Evolutionary conservation across 2,113 vertebrate genomes (phyloP), one percentile per base, ranked within the genome.

Genomic region (Lycocorax pyrrhopterus): DNA sequence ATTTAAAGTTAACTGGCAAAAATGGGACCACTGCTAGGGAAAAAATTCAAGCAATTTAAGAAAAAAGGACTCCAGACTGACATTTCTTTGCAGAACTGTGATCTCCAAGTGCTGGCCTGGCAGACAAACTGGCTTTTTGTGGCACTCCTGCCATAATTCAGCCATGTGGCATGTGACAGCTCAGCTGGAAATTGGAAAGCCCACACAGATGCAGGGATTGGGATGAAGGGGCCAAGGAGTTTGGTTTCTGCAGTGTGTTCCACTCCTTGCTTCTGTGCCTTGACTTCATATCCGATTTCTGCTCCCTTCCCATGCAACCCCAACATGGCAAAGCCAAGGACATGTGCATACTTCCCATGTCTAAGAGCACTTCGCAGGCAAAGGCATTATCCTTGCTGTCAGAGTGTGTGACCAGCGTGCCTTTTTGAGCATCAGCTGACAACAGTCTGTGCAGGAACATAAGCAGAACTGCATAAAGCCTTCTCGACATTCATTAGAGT

Each of bases 301-400:
- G 74, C 46, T 55, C 26, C 39, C 9, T 72, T 72, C 33, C 47
- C 26, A 32, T 6, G 39, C 6, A 2, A 62, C 20, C 23, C 51
- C 13, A 58, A 20, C 32, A 20, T 1, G 17, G 37, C 43, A 78
- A 74, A 94, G 62, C 43, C 72, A 68, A 64, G 62, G 66, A 55
- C 4, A 71, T 0, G 0, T 17, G 20, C 60, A 58, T 16, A 26
- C 59, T 56, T 69, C 16, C 32, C 32, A n/a, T 13, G 12, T 21
- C 3, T 9, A 59, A 39, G 9, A 67, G 26, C 71, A 37, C 27
- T 67, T 46, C 16, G 27, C 12, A 69, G 53, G 12, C 67, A 52
- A 58, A 44, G 22, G 12, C n/a, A 33, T 29, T 58, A 16, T 19
- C 30, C 58, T 49, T 80, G 39, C 67, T 10, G 6, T 59, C 13